Base-by-base conservation (phyloP, 2,113 vertebrate species). In the Pelvicachromis taeniatus region DNA sequence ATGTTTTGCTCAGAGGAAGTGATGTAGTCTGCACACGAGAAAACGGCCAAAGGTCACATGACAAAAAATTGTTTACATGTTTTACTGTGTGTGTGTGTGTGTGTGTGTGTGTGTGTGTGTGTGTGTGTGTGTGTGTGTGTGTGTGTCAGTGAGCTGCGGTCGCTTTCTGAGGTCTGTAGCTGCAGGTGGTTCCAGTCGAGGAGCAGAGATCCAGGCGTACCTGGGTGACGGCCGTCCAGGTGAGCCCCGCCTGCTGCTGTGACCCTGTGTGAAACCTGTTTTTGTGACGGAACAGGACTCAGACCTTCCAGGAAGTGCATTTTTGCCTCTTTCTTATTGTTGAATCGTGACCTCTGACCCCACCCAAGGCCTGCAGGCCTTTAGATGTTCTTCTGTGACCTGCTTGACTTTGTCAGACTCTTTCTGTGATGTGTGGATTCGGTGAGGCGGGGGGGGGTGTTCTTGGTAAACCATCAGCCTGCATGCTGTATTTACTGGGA, bases 101-200 rank as follows among this genome's bases (percentile, higher is more conserved):
- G 21, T 42, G 21, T 48, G 23, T 84, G 29, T 87, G 13, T 85
- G 21, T 42, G 21, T 48, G 23, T 84, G 29, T 87, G 13, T 85
- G n/a, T n/a, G n/a, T n/a, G n/a, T n/a, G n/a, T n/a, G n/a, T n/a
- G n/a, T n/a, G 65, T 7, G 3, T 40, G 21, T 42, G 21, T 48
- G 23, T 84, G 29, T 87, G 13, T 85, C 87, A 99, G 98, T 99
- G 93, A 97, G 96, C 92, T 98, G 96, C 78, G 96, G 95, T 90
- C 94, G 96, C 80, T 91, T 98, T 92, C 92, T 99, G 88, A 97
- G 97, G 92, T 97, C 97, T 88, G 93, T 94, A 16, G 94, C 96
- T 83, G 97, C 96, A n/a, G 95, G 91, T n/a, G 92, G 96, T 88
- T 96, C 96, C 5, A 90, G 83, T 73, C 75, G 95, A 8, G 96